These are phyloP conservation scores for Lutraria rhynchaena DNA, from an alignment of 1,140 invertebrate genomes.

Conservation along the genomic window DNA sequence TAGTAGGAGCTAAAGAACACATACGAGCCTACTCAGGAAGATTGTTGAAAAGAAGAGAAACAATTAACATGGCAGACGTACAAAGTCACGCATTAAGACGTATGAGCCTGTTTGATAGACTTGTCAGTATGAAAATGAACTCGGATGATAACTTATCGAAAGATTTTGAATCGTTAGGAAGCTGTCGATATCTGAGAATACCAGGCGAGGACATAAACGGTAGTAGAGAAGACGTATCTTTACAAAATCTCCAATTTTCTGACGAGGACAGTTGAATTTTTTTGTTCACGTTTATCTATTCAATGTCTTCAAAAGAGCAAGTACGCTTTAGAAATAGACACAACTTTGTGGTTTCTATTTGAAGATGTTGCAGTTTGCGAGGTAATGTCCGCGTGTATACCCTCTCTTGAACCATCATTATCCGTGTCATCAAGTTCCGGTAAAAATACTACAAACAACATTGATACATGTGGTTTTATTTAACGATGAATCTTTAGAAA, in stretches of 20 bases:
- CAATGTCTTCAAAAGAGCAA: no score
- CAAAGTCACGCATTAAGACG: not conserved
- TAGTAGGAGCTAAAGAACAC: not conserved
- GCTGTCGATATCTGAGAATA: slow-evolving; percentile 25
- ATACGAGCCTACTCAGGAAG: not conserved
- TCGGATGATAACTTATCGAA: no score
- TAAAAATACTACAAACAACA: no score
- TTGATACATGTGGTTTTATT: no score
- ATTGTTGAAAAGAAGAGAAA: not conserved
- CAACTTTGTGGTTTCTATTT: no score
- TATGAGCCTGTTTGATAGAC: slow-evolving; percentile 22
- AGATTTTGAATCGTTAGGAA: not conserved
- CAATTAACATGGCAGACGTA: not conserved
- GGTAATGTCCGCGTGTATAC: no score
- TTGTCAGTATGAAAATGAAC: not conserved
- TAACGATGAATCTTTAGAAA: no score
- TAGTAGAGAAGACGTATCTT: slow-evolving; percentile 1
- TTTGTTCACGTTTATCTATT: no score
- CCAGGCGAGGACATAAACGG: slow-evolving; percentile 12
- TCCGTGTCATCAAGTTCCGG: no score
- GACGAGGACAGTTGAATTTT: not conserved
- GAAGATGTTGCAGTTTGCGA: no score
- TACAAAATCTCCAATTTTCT: slow-evolving; percentile 8
- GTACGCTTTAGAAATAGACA: no score
- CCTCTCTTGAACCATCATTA: no score